Conservation (phyloP, 2,888 invertebrate genomes). For the Scaptomyza cyrtandrae region DNA sequence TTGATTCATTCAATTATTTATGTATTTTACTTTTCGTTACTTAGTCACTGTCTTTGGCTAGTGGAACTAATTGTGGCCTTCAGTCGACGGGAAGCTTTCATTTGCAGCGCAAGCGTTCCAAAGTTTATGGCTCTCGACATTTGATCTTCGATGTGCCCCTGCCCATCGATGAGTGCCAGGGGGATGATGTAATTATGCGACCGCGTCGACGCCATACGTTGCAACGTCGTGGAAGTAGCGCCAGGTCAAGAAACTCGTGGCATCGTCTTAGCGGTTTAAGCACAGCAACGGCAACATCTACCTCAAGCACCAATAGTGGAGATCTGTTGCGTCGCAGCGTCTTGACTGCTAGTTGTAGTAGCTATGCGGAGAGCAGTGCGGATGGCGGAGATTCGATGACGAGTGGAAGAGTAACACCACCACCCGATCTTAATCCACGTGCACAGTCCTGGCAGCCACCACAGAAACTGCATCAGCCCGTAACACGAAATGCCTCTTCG, state of each 20-base stretch:
- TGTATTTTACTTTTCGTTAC: no score
- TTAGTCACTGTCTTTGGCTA: conserved; percentile 37
- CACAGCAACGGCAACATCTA: conserved; percentile 71
- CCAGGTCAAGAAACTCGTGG: conserved; percentile 63
- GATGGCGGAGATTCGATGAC: conserved; percentile 55
- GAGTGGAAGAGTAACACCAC: conserved; percentile 9
- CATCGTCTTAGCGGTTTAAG: conserved; percentile 77
- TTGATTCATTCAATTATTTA: no score
- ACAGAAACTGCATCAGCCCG: conserved; percentile 77
- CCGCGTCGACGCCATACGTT: conserved; percentile 66
- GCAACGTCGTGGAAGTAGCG: conserved; percentile 57
- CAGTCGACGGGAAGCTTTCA: conserved; percentile 69
- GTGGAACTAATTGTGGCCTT: conserved; percentile 44
- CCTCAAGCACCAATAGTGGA: conserved; percentile 66
- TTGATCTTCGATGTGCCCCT: conserved; percentile 87
- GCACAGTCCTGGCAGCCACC: conserved; percentile 83
- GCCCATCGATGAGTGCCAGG: conserved; percentile 87
- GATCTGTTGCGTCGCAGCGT: conserved; percentile 74
- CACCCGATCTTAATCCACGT: conserved; percentile 49
- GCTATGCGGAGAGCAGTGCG: conserved; percentile 69
- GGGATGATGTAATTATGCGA: conserved; percentile 85
- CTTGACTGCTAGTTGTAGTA: conserved; percentile 76
- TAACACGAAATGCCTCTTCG: conserved; percentile 85
- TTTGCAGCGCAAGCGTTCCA: conserved; percentile 85
- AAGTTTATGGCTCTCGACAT: conserved; percentile 86